Evolutionary conservation across 2,113 vertebrate genomes (phyloP).

Genomic region (Eublepharis macularius): DNA sequence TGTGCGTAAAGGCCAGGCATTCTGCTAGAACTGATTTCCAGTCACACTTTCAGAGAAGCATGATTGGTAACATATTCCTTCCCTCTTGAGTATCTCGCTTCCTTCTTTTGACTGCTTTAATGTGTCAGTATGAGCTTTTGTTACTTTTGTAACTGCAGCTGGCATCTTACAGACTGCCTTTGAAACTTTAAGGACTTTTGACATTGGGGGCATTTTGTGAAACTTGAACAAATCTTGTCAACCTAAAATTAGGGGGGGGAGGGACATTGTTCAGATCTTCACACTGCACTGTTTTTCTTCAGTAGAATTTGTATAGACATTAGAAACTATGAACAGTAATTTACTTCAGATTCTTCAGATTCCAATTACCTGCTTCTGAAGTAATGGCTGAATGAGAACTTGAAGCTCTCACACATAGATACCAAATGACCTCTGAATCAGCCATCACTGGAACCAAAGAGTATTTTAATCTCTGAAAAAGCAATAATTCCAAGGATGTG

Average conservation of each 20-base stretch:
- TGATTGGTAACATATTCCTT: constrained; percentile 47
- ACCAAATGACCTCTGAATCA: background rate
- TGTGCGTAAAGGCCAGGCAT: constrained; percentile 27
- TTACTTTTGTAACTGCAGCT: constrained; percentile 66
- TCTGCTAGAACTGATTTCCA: constrained; percentile 60
- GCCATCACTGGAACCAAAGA: no score
- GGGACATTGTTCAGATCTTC: constrained; percentile 53
- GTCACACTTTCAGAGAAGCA: constrained; percentile 52
- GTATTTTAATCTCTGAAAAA: background rate
- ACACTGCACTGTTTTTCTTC: constrained; percentile 48
- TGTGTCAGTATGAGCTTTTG: constrained; percentile 57
- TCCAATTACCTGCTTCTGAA: background rate
- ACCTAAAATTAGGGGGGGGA: constrained; percentile 41
- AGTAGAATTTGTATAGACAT: background rate
- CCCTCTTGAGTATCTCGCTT: constrained; percentile 44
- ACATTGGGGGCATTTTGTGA: constrained; percentile 65
- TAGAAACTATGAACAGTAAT: constrained; percentile 7
- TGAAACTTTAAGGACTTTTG: constrained; percentile 71
- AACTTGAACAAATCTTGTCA: constrained; percentile 62
- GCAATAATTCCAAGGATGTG: background rate
- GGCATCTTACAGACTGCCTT: constrained; percentile 61
- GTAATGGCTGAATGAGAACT: background rate
- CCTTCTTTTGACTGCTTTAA: constrained; percentile 49
- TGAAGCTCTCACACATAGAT: background rate
- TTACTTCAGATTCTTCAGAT: background rate